Conservation (phyloP, 2,888 invertebrate genomes). For the Eupithecia abbreviata region DNA sequence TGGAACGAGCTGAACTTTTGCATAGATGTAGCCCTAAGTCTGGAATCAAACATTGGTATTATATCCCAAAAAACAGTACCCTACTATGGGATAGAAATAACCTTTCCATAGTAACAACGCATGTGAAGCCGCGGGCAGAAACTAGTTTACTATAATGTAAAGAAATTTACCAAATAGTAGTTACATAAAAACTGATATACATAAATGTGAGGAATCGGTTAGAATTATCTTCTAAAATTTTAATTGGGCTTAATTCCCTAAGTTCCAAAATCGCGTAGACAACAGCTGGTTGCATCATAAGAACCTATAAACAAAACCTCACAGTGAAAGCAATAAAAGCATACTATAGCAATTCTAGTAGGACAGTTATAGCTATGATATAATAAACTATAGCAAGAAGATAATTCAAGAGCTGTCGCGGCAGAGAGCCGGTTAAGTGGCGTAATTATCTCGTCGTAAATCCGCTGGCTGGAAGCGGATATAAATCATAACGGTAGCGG, state of each 20-base stretch:
- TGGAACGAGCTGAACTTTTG: too few relatives aligned
- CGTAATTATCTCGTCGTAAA: slow-evolving; percentile 56
- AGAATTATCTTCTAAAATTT: not conserved
- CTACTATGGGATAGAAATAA: too few relatives aligned
- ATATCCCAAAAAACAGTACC: too few relatives aligned
- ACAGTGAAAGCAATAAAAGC: not conserved
- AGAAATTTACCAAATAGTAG: too few relatives aligned
- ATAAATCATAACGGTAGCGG: slow-evolving; percentile 53
- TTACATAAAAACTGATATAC: too few relatives aligned
- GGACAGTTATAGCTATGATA: not conserved
- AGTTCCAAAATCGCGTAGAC: not conserved
- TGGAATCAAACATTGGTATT: too few relatives aligned
- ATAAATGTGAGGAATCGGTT: too few relatives aligned
- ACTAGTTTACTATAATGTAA: too few relatives aligned
- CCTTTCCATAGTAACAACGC: too few relatives aligned
- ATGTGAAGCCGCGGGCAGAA: too few relatives aligned
- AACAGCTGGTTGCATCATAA: not conserved
- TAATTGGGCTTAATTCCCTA: not conserved
- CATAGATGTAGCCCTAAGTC: too few relatives aligned
- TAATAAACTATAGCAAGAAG: slow-evolving; percentile 50
- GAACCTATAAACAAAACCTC: not conserved
- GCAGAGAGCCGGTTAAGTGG: slow-evolving; percentile 54
- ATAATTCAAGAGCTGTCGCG: slow-evolving; percentile 59
- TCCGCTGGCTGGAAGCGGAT: slow-evolving; percentile 48
- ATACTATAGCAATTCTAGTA: slow-evolving; percentile 32